phyloP scores from a whole-genome alignment of 2,888 invertebrate species.

The Cheilosia scutellata region DNA sequence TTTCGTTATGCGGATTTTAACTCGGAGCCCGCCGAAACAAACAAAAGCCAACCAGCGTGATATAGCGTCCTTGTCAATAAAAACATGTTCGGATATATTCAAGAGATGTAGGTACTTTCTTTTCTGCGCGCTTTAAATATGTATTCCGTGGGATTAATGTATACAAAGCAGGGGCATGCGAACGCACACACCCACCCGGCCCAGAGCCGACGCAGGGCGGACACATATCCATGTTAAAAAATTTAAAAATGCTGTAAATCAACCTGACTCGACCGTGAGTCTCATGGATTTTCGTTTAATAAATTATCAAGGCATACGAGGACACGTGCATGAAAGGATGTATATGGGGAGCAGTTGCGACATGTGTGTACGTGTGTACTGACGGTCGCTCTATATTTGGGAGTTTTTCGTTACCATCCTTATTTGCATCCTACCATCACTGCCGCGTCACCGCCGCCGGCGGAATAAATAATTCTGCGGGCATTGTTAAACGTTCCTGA shows the following conservation, averaged over 20 bases:
- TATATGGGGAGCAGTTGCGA: constrained; percentile 9
- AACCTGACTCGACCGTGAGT: constrained; percentile 63
- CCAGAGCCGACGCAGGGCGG: constrained; percentile 3
- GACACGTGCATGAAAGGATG: constrained; percentile 64
- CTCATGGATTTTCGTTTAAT: constrained; percentile 73
- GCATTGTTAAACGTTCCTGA: constrained; percentile 61
- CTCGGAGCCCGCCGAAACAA: constrained; percentile 24
- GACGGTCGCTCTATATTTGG: constrained; percentile 2
- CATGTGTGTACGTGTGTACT: constrained; percentile 15
- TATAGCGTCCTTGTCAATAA: constrained; percentile 51
- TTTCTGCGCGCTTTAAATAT: constrained; percentile 41
- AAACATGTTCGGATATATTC: constrained; percentile 36
- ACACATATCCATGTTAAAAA: constrained; percentile 54
- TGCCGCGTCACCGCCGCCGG: constrained; percentile 8
- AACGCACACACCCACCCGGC: background rate
- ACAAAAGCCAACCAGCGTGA: constrained; percentile 37
- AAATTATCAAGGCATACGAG: constrained; percentile 65
- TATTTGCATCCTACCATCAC: constrained; percentile 48
- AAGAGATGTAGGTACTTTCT: constrained; percentile 31
- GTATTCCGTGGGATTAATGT: constrained; percentile 42
- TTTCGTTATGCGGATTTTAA: constrained; percentile 28
- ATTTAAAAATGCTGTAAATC: constrained; percentile 73
- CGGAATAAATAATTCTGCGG: constrained; percentile 70
- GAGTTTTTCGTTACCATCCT: constrained; percentile 26
- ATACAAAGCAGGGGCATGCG: background rate